Percentiles rank a stretch among this genome's conserved stretches.
These are phyloP conservation scores for Patella caerulea DNA, from an alignment of 2,888 invertebrate species.

Conservation along the genomic window DNA sequence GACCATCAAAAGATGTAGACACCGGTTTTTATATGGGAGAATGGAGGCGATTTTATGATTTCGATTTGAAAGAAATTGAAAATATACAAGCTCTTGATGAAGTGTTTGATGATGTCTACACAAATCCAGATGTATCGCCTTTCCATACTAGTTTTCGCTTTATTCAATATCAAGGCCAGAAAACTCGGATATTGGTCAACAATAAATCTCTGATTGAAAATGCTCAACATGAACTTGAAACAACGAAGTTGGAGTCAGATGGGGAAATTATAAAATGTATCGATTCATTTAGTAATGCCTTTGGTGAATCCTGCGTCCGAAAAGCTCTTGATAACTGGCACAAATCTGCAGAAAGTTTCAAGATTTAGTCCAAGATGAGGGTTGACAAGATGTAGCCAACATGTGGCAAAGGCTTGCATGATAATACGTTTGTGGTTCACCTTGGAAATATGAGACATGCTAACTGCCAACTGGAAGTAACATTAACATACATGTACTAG, in stretches of 20 bases:
- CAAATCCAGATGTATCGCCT: not conserved
- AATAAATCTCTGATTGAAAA: not conserved
- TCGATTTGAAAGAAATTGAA: slow-evolving; percentile 14
- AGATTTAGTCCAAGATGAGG: no score
- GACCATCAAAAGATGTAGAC: not conserved
- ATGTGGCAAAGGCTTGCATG: no score
- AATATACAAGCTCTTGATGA: slow-evolving; percentile 30
- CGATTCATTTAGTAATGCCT: not conserved
- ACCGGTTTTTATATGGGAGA: slow-evolving; percentile 25
- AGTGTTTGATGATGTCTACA: slow-evolving; percentile 33
- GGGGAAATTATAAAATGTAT: not conserved
- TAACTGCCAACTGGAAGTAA: no score
- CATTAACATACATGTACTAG: no score
- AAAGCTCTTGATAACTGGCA: not conserved
- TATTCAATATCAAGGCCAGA: not conserved
- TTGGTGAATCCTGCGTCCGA: not conserved
- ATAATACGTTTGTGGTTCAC: no score
- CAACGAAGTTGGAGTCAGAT: not conserved
- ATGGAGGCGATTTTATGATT: slow-evolving; percentile 37
- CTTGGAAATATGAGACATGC: no score
- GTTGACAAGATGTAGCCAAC: no score
- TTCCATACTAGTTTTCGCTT: not conserved
- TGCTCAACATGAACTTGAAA: not conserved
- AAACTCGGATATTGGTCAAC: not conserved
- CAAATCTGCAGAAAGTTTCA: no score